Evolutionary conservation across 2,113 vertebrate species (phyloP), one percentile per base, ranked within the genome.

Genomic region (Donacobius atricapilla): DNA sequence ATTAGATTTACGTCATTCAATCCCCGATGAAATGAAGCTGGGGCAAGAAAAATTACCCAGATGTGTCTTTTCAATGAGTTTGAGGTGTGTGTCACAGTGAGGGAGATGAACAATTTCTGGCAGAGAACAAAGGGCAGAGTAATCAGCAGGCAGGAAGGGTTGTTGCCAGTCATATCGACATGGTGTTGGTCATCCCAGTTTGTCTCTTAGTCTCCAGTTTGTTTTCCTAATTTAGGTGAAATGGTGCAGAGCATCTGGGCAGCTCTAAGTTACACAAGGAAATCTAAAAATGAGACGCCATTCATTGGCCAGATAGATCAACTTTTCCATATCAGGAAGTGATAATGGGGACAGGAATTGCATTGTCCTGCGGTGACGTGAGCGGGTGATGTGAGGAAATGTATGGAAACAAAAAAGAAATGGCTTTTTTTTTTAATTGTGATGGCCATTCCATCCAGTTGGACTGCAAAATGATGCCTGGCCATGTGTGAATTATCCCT

Each of bases 291-390:
- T 82, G 91, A 94, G 89, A 27, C 83, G 54, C 51, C 65, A 87
- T 95, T 95, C 58, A 85, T 75, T 93, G 95, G 95, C 94, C 92
- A 87, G 77, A 82, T 56, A 83, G 93, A 93, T 95, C 95, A 96
- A 75, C 96, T 96, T 98, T 98, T 98, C 97, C 97, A 93, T 88
- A 90, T 93, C 96, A 97, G 97, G 97, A 97, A 97, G 93, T 0
- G 76, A 89, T 95, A 94, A 95, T 75, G 77, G 81, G 96, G 96
- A 93, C 96, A 97, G 96, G 96, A 97, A 97, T 94, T 89, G 50
- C 93, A 89, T 96, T 91, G 90, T 93, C 93, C 95, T 81, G 53
- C 45, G 13, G 75, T 97, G 97, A 97, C 97, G 97, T 87, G 89
- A 72, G 51, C 19, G 89, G 92, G 37, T 94, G 79, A 95, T 94